A percentile compares a stretch with the other conserved stretches of the same genome.
Evolutionary conservation across 2,888 invertebrate genomes (phyloP).

Genomic region (Nebria salina): DNA sequence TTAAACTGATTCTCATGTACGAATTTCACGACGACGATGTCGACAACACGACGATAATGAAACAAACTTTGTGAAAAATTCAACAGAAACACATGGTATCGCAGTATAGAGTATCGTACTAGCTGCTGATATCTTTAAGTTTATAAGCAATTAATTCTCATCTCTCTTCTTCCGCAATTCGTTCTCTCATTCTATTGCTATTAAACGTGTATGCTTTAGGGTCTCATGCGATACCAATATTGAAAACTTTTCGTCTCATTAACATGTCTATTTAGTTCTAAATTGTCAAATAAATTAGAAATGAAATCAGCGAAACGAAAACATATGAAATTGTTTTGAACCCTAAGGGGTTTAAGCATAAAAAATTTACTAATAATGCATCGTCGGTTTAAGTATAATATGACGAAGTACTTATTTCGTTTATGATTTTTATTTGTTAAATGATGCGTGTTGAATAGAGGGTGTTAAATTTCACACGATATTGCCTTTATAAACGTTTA

Average conservation of each 20-base stretch:
- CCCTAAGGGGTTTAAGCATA: no score
- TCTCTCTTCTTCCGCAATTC: background rate
- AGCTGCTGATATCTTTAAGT: background rate
- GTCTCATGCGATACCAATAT: background rate
- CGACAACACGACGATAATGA: background rate
- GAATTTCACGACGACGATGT: background rate
- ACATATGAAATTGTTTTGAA: background rate
- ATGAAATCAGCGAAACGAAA: background rate
- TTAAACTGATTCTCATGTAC: slow-evolving; percentile 33
- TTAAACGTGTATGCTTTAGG: background rate
- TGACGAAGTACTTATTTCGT: no score
- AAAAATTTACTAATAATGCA: no score
- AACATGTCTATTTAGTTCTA: background rate
- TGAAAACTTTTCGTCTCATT: background rate
- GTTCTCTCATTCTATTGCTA: background rate
- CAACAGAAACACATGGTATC: slow-evolving; percentile 10
- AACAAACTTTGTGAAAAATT: slow-evolving; percentile 20
- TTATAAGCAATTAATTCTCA: background rate
- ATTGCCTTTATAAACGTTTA: background rate
- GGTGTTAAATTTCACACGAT: background rate
- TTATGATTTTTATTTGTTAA: no score
- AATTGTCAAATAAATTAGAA: background rate
- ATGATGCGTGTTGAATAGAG: no score
- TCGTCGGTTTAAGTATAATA: no score
- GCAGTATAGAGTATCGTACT: background rate